Evolutionary conservation across 35 echinoderm and acorn worm species (phyloP), one percentile per base, ranked within the genome.

Genomic region (Eucidaris tribuloides): DNA sequence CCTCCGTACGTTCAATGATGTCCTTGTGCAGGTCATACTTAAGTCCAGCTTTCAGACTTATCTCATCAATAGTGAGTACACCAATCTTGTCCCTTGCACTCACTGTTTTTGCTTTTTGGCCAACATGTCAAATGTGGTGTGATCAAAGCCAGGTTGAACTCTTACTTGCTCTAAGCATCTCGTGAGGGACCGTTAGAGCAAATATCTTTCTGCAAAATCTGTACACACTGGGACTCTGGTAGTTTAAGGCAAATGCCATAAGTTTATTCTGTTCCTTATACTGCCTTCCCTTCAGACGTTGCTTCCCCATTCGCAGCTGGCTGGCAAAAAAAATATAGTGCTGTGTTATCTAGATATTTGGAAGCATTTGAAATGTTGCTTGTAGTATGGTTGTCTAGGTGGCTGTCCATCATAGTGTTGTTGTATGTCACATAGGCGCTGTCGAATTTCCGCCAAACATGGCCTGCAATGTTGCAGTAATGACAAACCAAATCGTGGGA

Each of bases 1-100:
- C 43, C 43, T 85, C 42, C 60, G 44, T 72, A 71, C 62, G 41
- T 52, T 72, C 60, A 27, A 85, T 45, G 23, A 85, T 32, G 14
- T 85, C 43, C 37, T 52, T 71, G 17, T 71, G 43, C 27, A 72
- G 20, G 20, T 72, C 82, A 40, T 70, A 43, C 14, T 85, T 17
- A n/a, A 70, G 79, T 19, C 79, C 52, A 24, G 50, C 7, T 58
- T 82, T 82, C 1, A 82, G 41, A 29, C 82, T 84, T 49, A 66
- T 70, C 42, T 84, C 63, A 71, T 84, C 63, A 3, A 71, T 27
- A 41, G 27, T 56, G 13, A 70, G 15, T 22, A 84, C 38, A 61
- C 80, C 60, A 33, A 64, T 40, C 31, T 18, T 35, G 0, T 65
- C 58, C 41, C 80, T 82, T 64, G 60, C 80, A 4, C 30, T 18